Conservation (phyloP, 2,113 vertebrate genomes). For the Heptranchias perlo region DNA sequence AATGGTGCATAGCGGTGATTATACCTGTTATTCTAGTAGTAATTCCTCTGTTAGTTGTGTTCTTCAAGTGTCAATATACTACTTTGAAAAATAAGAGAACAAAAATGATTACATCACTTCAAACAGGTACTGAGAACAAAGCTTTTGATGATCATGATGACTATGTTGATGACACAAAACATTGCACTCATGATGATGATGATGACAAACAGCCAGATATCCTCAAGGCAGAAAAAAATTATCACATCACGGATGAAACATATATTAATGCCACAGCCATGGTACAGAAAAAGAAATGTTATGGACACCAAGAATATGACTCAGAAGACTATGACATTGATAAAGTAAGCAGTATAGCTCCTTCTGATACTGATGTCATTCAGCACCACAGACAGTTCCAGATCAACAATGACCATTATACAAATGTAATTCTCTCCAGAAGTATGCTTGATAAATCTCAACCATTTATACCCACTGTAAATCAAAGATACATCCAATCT, state of each 20-base stretch:
- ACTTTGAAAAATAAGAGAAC: constrained; percentile 33
- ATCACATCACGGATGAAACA: constrained; percentile 29
- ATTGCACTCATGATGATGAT: constrained; percentile 18
- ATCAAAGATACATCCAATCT: constrained; percentile 13
- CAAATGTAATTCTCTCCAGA: neutral
- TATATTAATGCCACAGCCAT: constrained; percentile 39
- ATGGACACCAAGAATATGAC: constrained; percentile 43
- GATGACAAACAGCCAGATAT: constrained; percentile 42
- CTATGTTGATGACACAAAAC: constrained; percentile 5
- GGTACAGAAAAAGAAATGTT: constrained; percentile 38
- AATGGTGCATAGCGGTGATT: constrained; percentile 54
- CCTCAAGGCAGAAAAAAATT: constrained; percentile 39
- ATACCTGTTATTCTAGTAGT: constrained; percentile 47
- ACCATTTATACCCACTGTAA: neutral
- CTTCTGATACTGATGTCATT: constrained; percentile 45
- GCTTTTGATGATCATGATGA: constrained; percentile 45
- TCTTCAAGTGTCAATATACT: constrained; percentile 40
- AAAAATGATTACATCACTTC: constrained; percentile 36
- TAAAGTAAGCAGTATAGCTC: constrained; percentile 49
- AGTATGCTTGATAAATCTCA: neutral
- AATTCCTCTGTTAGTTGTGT: constrained; percentile 42
- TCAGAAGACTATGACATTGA: constrained; percentile 56
- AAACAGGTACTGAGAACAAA: constrained; percentile 49
- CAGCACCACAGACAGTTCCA: constrained; percentile 5
- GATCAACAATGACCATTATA: neutral